Percentiles rank a stretch among this genome's conserved stretches.
phyloP scores from a whole-genome alignment of 2,888 invertebrate genomes.

The Sympetrum striolatum region DNA sequence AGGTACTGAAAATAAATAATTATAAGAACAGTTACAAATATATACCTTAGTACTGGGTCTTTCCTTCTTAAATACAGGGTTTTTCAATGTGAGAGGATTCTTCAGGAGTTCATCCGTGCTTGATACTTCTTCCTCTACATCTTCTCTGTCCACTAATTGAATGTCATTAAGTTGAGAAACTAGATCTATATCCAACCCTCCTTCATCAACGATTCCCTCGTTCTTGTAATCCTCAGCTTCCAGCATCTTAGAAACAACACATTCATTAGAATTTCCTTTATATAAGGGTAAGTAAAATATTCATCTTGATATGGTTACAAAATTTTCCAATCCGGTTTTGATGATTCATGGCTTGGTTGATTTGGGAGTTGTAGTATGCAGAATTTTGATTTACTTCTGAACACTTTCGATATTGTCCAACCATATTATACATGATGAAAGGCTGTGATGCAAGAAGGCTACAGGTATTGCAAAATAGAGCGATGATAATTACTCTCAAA shows the following conservation, averaged over 20 bases:
- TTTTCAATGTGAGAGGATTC: slow-evolving; percentile 61
- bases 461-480: no score
- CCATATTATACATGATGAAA: no score
- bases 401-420: no score
- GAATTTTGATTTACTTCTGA: no score
- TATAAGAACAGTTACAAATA: slow-evolving; percentile 43
- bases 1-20: not conserved
- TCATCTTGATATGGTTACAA: no score
- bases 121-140: slow-evolving; percentile 61
- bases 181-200: slow-evolving; percentile 65
- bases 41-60: slow-evolving; percentile 70
- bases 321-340: no score
- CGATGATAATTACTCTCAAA: no score
- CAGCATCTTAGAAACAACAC: slow-evolving; percentile 60
- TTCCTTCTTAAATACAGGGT: slow-evolving; percentile 73
- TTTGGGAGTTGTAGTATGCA: no score
- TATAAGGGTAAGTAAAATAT: no score
- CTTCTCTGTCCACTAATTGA: slow-evolving; percentile 29
- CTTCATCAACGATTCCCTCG: slow-evolving; percentile 59
- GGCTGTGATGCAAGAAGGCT: no score
- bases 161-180: slow-evolving; percentile 71
- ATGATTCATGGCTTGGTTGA: no score
- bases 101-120: slow-evolving; percentile 69
- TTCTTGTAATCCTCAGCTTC: slow-evolving; percentile 59
- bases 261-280: no score